Base-by-base conservation (phyloP, 2,113 vertebrate species). In the Lamprotornis superbus region DNA sequence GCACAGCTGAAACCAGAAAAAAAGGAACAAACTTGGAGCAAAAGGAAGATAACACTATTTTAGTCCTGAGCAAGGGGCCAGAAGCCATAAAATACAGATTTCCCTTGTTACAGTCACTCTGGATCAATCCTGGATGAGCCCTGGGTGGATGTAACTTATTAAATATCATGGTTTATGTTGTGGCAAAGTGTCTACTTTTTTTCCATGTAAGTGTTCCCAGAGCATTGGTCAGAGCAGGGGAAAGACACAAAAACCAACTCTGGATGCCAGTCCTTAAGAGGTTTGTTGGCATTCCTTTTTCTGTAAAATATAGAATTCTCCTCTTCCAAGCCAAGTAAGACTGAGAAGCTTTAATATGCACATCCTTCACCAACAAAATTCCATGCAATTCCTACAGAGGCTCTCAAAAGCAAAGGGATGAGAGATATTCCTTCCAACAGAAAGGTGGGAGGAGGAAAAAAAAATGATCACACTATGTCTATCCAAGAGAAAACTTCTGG, bases 1-100 rank as follows among this genome's bases (percentile, higher is more conserved):
- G 65, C 10, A 98, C 95, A 91, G 98, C 99, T 99, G 92, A 2
- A 81, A 0, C 13, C 57, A 28, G 35, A 52, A 56, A 69, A 67
- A 35, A 64, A 27, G 33, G 25, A 39, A 77, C 24, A 76, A 24
- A 27, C 35, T 46, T 37, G 28, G 30, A 82, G 42, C 31, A 68
- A 56, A 46, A 9, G 37, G 8, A 19, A 39, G 50, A 23, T 2
- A 39, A 37, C 10, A 2, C 7, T 4, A 8, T 21, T 56, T 65
- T 2, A 74, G 22, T 42, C 39, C 28, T 31, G 8, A 70, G 2
- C 40, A 13, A 37, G 57, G 46, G 12, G 28, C 14, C 57, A 67
- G 28, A 28, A 76, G 30, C 33, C 24, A 30, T 11, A 33, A 74
- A 59, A 37, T 2, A 53, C 0, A 0, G 7, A 25, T 80, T 69